Base-by-base conservation (phyloP, 2,888 invertebrate species). In the Drosophila pegasa region DNA sequence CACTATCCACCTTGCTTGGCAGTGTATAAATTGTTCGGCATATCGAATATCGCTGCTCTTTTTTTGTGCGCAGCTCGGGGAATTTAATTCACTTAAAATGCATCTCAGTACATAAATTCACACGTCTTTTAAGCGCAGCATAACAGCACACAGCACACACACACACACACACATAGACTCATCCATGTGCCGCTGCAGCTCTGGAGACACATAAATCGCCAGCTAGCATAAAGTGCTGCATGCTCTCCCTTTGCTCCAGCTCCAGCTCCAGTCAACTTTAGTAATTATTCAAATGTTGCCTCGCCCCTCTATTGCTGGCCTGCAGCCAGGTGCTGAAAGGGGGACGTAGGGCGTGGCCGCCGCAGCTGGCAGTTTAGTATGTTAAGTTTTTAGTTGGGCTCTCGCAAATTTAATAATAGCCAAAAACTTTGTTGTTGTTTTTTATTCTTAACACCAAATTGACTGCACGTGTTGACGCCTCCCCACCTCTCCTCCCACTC, bases 231-330 rank as follows among this genome's bases (percentile, higher is more conserved):
- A 63, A 50, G 35, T 50, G 50, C 50, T 35, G 33, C 58, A 41
- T 35, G 37, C 22, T 37, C n/a, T 10, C 14, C 10, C 57, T 31
- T 27, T 43, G 9, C 38, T 50, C 45, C 27, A 18, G n/a, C 16
- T 45, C 29, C 63, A 41, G 41, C 48, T 16, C 27, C 16, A 43
- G 68, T 56, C 70, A 87, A 87, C 87, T 84, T 84, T 57, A 70
- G 83, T 87, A 84, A 84, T 84, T 87, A 87, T 84, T 84, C 80
- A 87, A 85, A 82, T 75, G 85, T 47, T 60, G 37, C 61, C 10
- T n/a, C 40, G 22, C 41, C 35, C 25, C 31, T 1, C 22, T 35
- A 16, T 4, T 9, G 3, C 18, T n/a, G 2, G 33, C 20, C 20
- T n/a, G 31, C 48, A 27, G 45, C 16, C 50, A 84, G 80, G 81